A percentile compares a stretch with the other conserved stretches of the same genome.
Evolutionary conservation across 2,113 vertebrate species (phyloP).

Genomic region (Pelodiscus sinensis): DNA sequence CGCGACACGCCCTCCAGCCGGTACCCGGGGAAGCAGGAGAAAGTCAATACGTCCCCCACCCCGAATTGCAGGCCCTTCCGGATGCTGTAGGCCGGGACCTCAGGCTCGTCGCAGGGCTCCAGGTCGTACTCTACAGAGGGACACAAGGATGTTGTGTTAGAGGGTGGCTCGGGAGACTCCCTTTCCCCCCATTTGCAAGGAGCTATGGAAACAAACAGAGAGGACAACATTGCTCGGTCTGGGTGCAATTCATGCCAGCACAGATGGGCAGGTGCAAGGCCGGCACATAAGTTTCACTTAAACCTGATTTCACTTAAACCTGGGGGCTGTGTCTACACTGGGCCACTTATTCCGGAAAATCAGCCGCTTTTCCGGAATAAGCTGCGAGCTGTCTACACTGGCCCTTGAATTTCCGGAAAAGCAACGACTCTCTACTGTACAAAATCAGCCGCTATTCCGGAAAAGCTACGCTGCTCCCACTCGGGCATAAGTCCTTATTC

Average conservation of each 20-base stretch:
- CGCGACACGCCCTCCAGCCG: conserved; percentile 92
- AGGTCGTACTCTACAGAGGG: conserved; percentile 89
- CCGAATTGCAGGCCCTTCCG: conserved; percentile 94
- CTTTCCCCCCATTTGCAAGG: accelerated
- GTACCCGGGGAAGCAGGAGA: conserved; percentile 98
- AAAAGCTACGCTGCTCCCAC: no score
- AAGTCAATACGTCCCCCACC: conserved; percentile 91
- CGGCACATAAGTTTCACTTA: accelerated
- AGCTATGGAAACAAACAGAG: accelerated
- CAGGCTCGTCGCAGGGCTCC: conserved; percentile 96
- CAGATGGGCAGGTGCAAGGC: background rate
- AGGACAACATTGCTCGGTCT: background rate
- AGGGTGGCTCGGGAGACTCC: accelerated
- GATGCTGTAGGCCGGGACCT: conserved; percentile 93
- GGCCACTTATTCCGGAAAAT: no score
- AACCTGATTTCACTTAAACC: no score
- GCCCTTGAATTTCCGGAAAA: no score
- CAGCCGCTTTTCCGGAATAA: no score
- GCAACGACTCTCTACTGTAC: no score
- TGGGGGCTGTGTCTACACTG: no score
- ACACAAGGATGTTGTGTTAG: accelerated
- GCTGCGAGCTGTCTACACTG: no score
- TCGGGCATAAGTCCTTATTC: no score
- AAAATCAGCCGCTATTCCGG: no score
- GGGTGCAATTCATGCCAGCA: background rate